Evolutionary conservation across 2,888 invertebrate species (phyloP).

Genomic region (Aromia moschata): DNA sequence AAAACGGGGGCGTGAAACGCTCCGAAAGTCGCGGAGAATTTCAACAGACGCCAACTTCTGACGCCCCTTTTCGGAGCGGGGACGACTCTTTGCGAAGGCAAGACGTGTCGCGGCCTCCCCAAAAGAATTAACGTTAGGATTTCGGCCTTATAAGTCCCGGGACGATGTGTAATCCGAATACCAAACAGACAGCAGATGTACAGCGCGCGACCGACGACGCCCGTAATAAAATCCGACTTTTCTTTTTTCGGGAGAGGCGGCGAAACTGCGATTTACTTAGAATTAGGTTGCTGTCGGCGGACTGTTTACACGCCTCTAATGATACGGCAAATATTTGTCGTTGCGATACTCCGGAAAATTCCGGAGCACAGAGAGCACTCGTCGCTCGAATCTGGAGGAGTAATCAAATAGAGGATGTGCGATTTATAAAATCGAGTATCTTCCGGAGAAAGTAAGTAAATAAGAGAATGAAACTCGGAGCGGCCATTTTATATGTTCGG

Average conservation of each 20-base stretch:
- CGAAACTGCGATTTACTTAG: not conserved
- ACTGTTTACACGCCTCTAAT: not conserved
- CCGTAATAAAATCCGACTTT: not conserved
- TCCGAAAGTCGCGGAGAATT: constrained; percentile 9
- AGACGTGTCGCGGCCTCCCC: constrained; percentile 10
- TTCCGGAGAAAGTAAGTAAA: too few species aligned
- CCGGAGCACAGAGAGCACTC: too few species aligned
- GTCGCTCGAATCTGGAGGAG: too few species aligned
- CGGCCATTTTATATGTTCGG: too few species aligned
- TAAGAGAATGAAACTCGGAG: too few species aligned
- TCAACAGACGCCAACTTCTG: constrained; percentile 1
- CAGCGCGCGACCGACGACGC: not conserved
- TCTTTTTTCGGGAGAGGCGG: not conserved
- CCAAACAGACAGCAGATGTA: constrained; percentile 46
- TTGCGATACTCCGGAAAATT: not conserved
- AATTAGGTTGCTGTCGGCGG: not conserved
- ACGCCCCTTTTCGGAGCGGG: constrained; percentile 5
- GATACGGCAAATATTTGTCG: not conserved
- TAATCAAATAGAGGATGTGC: too few species aligned
- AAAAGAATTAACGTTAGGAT: constrained; percentile 23
- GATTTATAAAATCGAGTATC: too few species aligned
- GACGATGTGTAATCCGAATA: constrained; percentile 53
- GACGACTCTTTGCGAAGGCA: constrained; percentile 19
- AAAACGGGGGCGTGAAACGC: not conserved
- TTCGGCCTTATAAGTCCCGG: constrained; percentile 45